Conservation (phyloP, 2,113 vertebrate species). For the Aythya baeri region DNA sequence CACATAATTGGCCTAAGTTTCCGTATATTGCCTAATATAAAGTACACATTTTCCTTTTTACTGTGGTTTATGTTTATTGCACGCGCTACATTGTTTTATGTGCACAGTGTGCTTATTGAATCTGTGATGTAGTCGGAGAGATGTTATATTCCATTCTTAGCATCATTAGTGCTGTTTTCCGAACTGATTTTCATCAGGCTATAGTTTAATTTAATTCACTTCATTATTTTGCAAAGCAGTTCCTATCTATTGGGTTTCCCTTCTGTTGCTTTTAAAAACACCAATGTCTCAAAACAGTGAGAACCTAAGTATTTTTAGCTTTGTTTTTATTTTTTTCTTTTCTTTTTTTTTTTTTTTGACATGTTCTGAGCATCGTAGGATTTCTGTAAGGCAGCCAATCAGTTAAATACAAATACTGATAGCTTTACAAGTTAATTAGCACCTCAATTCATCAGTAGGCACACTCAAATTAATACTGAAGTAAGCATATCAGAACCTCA, state of each 20-base stretch:
- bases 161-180: conserved; percentile 54
- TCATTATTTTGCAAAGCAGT: conserved; percentile 66
- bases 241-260: conserved; percentile 51
- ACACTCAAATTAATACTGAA: conserved; percentile 11
- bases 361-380: not conserved
- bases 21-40: conserved; percentile 44
- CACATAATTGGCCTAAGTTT: conserved; percentile 41
- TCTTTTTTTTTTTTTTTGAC: not conserved
- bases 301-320: conserved; percentile 10
- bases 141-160: conserved; percentile 61
- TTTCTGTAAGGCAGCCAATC: conserved; percentile 23
- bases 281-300: conserved; percentile 3
- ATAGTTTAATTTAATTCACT: conserved; percentile 68
- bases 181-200: conserved; percentile 67
- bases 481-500: conserved; percentile 27
- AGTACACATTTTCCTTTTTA: conserved; percentile 57
- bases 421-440: conserved; percentile 55
- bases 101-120: conserved; percentile 36
- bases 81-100: conserved; percentile 60
- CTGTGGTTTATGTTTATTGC: conserved; percentile 72
- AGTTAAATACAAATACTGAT: conserved; percentile 26
- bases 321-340: not conserved
- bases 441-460: conserved; percentile 47
- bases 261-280: conserved; percentile 48
- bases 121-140: conserved; percentile 36